Base-by-base conservation (phyloP, 2,888 invertebrate species). In the Megamerina dolium region DNA sequence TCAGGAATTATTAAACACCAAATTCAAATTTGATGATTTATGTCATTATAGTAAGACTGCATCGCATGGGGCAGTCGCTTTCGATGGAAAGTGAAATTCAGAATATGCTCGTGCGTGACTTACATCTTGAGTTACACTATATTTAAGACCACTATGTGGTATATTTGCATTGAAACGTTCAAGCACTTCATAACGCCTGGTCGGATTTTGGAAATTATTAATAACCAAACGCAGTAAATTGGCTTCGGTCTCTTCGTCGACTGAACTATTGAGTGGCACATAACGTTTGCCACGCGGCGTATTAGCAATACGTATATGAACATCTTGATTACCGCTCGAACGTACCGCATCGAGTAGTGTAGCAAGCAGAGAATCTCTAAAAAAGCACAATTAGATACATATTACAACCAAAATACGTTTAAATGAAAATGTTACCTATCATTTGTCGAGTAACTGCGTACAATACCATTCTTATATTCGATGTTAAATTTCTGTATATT, bases 191-290 rank as follows among this genome's bases (percentile, higher is more conserved):
- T 82, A 73, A 9, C 80, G 73, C 71, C 76, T 77, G 14, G 73
- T 67, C 33, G 76, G 76, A 58, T 69, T 68, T 49, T 72, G 72
- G 51, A 70, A 71, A 35, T 79, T 77, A 53, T 78, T 77, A 52
- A 79, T 79, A 51, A 80, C 77, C 54, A 80, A 63, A 50, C 69
- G 65, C 43, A 72, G 45, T 56, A 95, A 88, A 59, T 86, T 84
- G 44, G 87, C 86, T 74, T 99, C 99, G 0, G 92, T 87, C 74
- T 99, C 97, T 74, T 99, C 97, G 62, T 96, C 97, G 2, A 96
- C 88, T 1, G 87, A 83, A 49, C 87, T 82, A 64, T 86, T 85
- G 43, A 94, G 76, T 6, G 97, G 96, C 18, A 93, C 88, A 49
- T 95, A 79, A 45, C 97, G 79, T 64, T 86, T 85, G 1, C 92